These are phyloP conservation scores for Entomobrya multifasciata DNA, from an alignment of 2,888 invertebrate species.

Conservation along the genomic window DNA sequence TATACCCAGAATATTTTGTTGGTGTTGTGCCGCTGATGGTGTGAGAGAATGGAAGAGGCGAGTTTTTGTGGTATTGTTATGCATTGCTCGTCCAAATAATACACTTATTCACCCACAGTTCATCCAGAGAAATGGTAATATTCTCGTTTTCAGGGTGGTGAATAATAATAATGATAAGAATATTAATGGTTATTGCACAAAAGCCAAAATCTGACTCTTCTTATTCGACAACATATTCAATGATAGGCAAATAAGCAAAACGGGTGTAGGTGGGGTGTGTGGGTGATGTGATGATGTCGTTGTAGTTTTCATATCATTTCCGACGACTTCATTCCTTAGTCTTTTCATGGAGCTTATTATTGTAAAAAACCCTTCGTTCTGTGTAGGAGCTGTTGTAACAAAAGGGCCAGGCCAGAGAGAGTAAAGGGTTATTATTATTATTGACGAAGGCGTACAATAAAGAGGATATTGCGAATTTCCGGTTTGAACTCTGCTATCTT, in stretches of 20 bases:
- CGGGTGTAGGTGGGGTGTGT: no score
- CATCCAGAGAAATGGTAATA: neutral
- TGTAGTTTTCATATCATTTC: no score
- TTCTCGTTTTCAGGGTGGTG: conserved; percentile 22
- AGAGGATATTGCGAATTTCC: conserved; percentile 68
- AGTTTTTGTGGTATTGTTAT: conserved; percentile 30
- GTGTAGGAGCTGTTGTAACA: neutral
- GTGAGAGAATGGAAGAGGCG: neutral
- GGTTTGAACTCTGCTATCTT: conserved; percentile 37
- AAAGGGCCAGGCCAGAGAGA: neutral
- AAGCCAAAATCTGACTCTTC: no score
- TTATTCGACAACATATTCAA: no score
- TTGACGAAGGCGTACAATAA: conserved; percentile 6
- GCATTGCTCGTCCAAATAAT: conserved; percentile 20
- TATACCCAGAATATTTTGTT: no score
- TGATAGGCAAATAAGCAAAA: no score
- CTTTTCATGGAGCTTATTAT: no score
- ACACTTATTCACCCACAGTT: conserved; percentile 6
- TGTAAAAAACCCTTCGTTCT: no score
- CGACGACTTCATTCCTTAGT: no score
- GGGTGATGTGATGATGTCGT: conserved; percentile 17
- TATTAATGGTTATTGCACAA: no score
- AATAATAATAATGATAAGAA: conserved; percentile 34
- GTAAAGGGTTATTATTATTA: neutral
- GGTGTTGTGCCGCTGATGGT: neutral